These are phyloP conservation scores for Egretta garzetta DNA, from an alignment of 2,113 vertebrate species.

Conservation along the genomic window DNA sequence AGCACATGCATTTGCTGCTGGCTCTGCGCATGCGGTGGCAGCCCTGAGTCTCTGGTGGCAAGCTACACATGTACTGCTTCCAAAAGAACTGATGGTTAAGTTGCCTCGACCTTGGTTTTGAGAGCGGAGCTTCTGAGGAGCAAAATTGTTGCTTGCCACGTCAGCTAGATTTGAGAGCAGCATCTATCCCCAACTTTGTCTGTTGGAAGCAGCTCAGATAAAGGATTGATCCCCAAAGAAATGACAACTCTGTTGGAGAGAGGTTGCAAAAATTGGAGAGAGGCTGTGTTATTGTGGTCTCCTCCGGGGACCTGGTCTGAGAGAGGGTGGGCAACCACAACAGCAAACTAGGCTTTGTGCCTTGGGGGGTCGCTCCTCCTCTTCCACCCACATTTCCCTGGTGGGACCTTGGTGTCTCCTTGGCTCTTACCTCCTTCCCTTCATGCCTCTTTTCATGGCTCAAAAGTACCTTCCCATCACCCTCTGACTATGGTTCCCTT, in stretches of 20 bases:
- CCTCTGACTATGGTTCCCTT: fast-evolving
- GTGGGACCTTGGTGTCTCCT: background rate
- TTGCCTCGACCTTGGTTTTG: background rate
- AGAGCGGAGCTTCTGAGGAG: background rate
- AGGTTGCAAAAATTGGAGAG: background rate
- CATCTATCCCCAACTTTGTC: background rate
- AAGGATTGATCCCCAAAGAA: background rate
- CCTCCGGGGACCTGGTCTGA: fast-evolving
- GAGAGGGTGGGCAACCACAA: background rate
- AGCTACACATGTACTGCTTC: fast-evolving
- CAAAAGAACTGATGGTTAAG: background rate
- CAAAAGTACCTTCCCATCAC: background rate
- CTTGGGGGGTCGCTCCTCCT: background rate
- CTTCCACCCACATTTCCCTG: background rate
- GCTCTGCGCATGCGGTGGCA: fast-evolving
- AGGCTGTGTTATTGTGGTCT: no score
- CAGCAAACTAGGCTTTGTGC: background rate
- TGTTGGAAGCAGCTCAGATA: background rate
- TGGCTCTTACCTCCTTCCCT: background rate
- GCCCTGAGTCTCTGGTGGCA: background rate
- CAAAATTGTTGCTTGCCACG: background rate
- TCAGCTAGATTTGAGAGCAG: background rate
- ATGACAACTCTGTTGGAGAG: background rate
- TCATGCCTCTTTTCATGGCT: background rate
- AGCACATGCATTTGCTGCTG: background rate